These are phyloP conservation scores for Echinometra lucunter DNA, from an alignment of 53 echinoderm and acorn worm species.

Conservation along the genomic window DNA sequence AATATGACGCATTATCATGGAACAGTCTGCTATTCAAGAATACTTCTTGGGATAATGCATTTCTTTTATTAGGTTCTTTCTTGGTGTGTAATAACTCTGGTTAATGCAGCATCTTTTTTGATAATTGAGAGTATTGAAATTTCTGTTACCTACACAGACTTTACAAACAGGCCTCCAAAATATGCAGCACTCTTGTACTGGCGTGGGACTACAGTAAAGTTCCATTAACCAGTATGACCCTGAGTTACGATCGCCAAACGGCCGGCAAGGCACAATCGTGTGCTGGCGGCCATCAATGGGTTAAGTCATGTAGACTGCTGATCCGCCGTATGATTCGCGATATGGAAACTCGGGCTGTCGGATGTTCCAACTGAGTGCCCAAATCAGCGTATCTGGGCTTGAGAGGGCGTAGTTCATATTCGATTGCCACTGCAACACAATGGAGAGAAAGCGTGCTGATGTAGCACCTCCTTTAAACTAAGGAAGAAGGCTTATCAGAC, in stretches of 20 bases:
- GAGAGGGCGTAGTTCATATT: not conserved
- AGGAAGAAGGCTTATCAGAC: too few species aligned
- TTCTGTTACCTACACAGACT: not conserved
- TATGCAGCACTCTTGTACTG: slow-evolving; percentile 5
- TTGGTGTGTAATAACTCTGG: not conserved
- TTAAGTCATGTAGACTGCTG: not conserved
- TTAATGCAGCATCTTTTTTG: not conserved
- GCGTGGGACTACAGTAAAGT: not conserved
- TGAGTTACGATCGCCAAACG: not conserved
- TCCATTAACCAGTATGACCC: slow-evolving; percentile 1
- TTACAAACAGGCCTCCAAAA: not conserved
- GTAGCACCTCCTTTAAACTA: not conserved
- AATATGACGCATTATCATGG: too few species aligned
- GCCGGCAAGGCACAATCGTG: not conserved
- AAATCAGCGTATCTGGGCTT: not conserved
- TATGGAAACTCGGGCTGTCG: not conserved
- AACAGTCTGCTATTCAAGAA: not conserved
- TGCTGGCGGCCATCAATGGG: not conserved
- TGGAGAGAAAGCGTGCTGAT: slow-evolving; percentile 22
- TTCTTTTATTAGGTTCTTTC: not conserved
- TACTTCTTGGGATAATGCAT: too few species aligned
- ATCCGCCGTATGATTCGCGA: not conserved
- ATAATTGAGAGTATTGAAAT: not conserved
- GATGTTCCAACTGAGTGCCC: not conserved
- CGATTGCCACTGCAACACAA: not conserved